Conservation (phyloP, 1,140 invertebrate species). For the Heliconius nattereri region DNA sequence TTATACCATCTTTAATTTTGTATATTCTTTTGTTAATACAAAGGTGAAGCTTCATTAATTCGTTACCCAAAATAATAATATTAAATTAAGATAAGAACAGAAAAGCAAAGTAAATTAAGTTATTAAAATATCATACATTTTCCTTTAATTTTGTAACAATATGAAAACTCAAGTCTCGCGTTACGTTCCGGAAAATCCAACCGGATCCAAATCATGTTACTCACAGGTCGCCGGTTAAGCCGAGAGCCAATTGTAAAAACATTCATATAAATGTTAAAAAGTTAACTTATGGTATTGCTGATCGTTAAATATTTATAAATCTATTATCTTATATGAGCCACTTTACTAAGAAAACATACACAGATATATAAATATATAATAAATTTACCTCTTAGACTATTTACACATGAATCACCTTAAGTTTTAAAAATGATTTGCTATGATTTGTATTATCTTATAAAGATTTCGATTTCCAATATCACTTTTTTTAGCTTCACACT, state of each 20-base stretch:
- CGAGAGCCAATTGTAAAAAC: background rate
- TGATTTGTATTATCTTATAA: background rate
- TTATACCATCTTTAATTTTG: too few relatives aligned
- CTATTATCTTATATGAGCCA: background rate
- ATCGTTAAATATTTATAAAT: background rate
- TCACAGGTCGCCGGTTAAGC: background rate
- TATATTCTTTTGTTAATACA: too few relatives aligned
- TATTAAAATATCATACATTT: constrained; percentile 17
- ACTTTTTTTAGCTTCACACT: too few relatives aligned
- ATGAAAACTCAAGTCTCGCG: constrained; percentile 16
- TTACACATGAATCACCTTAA: constrained; percentile 15
- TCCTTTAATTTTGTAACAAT: background rate
- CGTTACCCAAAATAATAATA: background rate
- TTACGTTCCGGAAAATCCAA: constrained; percentile 19
- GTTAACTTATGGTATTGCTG: background rate
- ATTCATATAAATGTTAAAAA: background rate
- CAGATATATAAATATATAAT: background rate
- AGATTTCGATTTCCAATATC: background rate
- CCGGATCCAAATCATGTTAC: constrained; percentile 17
- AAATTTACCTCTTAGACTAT: background rate
- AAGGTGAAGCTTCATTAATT: too few relatives aligned
- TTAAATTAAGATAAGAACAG: background rate
- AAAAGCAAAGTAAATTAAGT: background rate
- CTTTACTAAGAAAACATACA: background rate
- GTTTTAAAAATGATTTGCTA: background rate